phyloP scores from a whole-genome alignment of 2,113 vertebrate species.

The Gymnobelideus leadbeateri region DNA sequence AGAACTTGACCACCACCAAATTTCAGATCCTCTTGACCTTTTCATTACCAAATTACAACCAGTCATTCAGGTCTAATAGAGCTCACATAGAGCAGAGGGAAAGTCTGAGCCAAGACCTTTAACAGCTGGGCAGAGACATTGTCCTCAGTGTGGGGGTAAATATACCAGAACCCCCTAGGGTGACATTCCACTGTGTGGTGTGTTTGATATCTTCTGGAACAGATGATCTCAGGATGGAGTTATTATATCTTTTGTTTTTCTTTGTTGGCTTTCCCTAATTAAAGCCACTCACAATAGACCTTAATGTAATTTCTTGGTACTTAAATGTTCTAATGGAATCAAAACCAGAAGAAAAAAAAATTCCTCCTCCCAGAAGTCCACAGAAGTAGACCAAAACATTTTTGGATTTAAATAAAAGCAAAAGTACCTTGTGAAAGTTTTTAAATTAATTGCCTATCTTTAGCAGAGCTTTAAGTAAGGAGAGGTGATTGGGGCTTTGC shows the following conservation, averaged over 20 bases:
- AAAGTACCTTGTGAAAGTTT: constrained; percentile 53
- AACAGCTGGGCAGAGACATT: not conserved
- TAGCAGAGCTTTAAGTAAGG: not conserved
- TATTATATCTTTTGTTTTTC: not conserved
- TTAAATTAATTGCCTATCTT: constrained; percentile 32
- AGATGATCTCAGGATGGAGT: not conserved
- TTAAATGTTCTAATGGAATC: constrained; percentile 34
- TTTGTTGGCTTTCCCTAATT: constrained; percentile 16
- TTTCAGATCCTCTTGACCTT: not conserved
- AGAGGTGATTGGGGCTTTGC: not conserved
- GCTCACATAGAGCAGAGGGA: constrained; percentile 13
- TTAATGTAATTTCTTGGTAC: constrained; percentile 34
- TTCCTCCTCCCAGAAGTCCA: constrained; percentile 11
- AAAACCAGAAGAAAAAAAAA: constrained; percentile 42
- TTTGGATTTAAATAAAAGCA: constrained; percentile 8
- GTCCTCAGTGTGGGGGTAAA: not conserved
- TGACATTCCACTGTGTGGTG: not conserved
- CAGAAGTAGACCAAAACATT: constrained; percentile 49
- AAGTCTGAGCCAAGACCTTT: not conserved
- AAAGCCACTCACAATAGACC: not conserved
- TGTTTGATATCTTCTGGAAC: not conserved
- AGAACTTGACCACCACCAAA: not conserved
- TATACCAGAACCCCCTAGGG: not conserved
- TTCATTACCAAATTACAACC: not conserved
- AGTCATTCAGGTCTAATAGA: not conserved